phyloP scores from a whole-genome alignment of 92 coral and sea anemone species.

The Muricea muricata region DNA sequence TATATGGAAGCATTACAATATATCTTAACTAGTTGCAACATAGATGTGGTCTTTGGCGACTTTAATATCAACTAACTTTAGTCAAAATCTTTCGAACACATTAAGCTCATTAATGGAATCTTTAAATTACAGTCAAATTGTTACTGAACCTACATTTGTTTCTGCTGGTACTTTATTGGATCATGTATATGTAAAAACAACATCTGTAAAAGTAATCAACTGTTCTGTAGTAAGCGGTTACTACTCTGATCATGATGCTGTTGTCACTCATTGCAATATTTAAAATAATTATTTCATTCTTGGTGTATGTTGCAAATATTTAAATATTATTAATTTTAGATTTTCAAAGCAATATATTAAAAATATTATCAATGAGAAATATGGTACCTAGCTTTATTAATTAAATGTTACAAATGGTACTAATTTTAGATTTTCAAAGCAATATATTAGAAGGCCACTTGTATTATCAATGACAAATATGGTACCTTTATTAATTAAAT shows the following conservation, averaged over 20 bases:
- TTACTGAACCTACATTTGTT: conserved; percentile 30
- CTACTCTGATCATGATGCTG: neutral
- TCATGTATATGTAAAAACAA: neutral
- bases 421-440: no score
- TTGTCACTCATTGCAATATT: no score
- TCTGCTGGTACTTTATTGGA: conserved; percentile 21
- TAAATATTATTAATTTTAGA: no score
- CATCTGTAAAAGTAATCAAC: neutral
- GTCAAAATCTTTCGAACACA: neutral
- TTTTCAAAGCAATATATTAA: no score
- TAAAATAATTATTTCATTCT: no score
- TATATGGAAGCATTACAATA: neutral
- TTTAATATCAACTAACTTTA: conserved; percentile 35
- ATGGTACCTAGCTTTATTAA: no score
- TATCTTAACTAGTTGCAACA: neutral
- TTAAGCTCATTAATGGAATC: conserved; percentile 22
- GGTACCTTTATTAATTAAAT: no score
- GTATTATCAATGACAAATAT: no score
- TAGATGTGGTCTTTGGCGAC: conserved; percentile 49
- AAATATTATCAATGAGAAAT: no score
- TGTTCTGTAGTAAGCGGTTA: neutral
- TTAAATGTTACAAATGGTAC: no score
- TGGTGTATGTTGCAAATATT: no score
- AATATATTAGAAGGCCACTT: no score
- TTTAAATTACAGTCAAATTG: conserved; percentile 13